These are phyloP conservation scores for Timandra comae DNA, from an alignment of 2,888 invertebrate species.

Conservation along the genomic window DNA sequence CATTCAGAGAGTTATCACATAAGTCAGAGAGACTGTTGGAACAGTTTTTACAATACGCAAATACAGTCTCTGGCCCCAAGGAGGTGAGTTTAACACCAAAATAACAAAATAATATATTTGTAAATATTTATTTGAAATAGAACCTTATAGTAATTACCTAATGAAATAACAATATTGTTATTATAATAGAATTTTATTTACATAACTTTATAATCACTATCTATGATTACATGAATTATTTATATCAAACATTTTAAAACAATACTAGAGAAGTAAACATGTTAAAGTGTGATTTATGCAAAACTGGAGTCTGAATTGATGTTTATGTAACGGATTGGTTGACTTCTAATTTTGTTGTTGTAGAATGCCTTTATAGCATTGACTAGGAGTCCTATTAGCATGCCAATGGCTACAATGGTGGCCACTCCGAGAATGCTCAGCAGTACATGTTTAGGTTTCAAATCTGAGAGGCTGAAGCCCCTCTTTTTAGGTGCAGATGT, in stretches of 20 bases:
- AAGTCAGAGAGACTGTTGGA: conserved; percentile 85
- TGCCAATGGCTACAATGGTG: conserved; percentile 50
- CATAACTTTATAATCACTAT: conserved; percentile 24
- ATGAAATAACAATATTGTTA: conserved; percentile 9
- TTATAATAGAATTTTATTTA: conserved; percentile 22
- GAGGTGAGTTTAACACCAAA: conserved; percentile 72
- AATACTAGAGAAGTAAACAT: conserved; percentile 14
- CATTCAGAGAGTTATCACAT: conserved; percentile 85
- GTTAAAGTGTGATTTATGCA: conserved; percentile 36
- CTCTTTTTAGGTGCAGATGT: conserved; percentile 39
- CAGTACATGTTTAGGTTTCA: conserved; percentile 60
- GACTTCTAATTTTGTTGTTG: conserved; percentile 46
- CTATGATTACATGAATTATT: conserved; percentile 22
- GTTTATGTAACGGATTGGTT: conserved; percentile 60
- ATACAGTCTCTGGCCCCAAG: conserved; percentile 79
- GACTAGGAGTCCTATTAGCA: conserved; percentile 54
- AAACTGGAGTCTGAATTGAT: conserved; percentile 51
- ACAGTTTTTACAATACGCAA: conserved; percentile 84
- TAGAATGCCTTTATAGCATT: conserved; percentile 53
- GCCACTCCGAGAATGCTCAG: conserved; percentile 68
- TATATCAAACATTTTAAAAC: conserved; percentile 12
- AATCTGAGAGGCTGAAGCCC: conserved; percentile 41
- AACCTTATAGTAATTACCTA: conserved; percentile 1
- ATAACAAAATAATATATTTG: background rate
- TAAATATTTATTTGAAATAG: conserved; percentile 11